Conservation (phyloP, 2,797 vertebrate genomes). For the Zalophus californianus region DNA sequence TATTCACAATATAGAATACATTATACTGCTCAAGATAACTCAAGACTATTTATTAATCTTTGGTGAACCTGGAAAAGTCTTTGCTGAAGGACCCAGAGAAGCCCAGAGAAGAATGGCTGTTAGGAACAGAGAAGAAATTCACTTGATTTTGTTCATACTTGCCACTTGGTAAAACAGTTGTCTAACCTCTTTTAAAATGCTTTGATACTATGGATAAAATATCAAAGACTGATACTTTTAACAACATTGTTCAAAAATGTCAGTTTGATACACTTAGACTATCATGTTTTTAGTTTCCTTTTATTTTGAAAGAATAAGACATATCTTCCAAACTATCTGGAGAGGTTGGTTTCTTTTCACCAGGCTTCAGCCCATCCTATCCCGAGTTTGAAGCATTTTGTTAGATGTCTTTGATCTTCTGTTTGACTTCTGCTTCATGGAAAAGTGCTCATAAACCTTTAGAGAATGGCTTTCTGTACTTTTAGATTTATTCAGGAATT, state of each 20-base stretch:
- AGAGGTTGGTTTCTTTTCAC: slow-evolving; percentile 71
- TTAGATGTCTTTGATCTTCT: slow-evolving; percentile 83
- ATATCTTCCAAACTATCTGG: slow-evolving; percentile 66
- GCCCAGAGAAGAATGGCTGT: not conserved
- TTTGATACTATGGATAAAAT: slow-evolving; percentile 69
- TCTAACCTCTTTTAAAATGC: slow-evolving; percentile 58
- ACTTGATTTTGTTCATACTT: slow-evolving; percentile 70
- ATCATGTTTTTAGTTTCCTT: slow-evolving; percentile 75
- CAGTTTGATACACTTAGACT: slow-evolving; percentile 73
- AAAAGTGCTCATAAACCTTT: slow-evolving; percentile 84
- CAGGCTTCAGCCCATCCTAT: slow-evolving; percentile 45
- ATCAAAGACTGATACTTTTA: slow-evolving; percentile 73
- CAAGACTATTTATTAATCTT: not conserved
- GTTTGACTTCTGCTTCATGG: slow-evolving; percentile 82
- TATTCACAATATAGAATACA: slow-evolving; percentile 8
- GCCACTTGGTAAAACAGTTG: slow-evolving; percentile 44
- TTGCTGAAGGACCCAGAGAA: not conserved
- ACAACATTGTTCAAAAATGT: slow-evolving; percentile 68
- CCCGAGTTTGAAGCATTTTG: slow-evolving; percentile 71
- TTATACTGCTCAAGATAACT: not conserved
- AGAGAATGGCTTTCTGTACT: slow-evolving; percentile 80
- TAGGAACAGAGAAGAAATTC: not conserved
- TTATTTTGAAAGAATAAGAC: slow-evolving; percentile 79
- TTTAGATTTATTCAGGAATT: slow-evolving; percentile 83
- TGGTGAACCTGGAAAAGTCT: not conserved